Conservation (phyloP, 2,113 vertebrate species). For the Gracilinanus agilis region DNA sequence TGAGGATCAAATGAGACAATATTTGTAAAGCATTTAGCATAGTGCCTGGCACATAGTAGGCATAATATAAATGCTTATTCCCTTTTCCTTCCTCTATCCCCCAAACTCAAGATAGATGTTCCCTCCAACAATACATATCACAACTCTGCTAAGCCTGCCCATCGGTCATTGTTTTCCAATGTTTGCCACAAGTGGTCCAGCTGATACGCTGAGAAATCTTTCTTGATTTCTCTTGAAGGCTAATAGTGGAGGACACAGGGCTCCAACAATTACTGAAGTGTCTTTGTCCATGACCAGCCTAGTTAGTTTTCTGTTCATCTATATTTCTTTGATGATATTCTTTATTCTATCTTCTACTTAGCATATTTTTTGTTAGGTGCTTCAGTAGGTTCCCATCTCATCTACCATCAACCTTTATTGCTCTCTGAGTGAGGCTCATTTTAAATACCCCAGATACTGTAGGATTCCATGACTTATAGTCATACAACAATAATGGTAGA, state of each 20-base stretch:
- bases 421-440: neutral
- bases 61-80: neutral
- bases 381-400: neutral
- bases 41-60: neutral
- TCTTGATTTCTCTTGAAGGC: neutral
- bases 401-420: conserved; percentile 42
- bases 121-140: neutral
- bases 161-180: neutral
- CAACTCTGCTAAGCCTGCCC: neutral
- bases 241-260: neutral
- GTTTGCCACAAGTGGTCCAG: neutral
- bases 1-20: neutral
- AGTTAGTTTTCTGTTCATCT: neutral
- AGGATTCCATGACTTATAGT: neutral
- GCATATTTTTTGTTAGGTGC: neutral
- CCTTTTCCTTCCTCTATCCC: neutral
- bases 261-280: neutral
- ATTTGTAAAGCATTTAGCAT: neutral
- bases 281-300: neutral
- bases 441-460: neutral
- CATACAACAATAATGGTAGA: neutral
- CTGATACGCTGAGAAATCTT: neutral
- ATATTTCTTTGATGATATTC: neutral
- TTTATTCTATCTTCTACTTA: neutral
- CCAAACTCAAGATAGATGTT: neutral